A percentile compares a stretch with the other conserved stretches of the same genome.
Conservation (phyloP, 35 echinoderm and acorn worm genomes). For the Lytechinus variegatus region DNA sequence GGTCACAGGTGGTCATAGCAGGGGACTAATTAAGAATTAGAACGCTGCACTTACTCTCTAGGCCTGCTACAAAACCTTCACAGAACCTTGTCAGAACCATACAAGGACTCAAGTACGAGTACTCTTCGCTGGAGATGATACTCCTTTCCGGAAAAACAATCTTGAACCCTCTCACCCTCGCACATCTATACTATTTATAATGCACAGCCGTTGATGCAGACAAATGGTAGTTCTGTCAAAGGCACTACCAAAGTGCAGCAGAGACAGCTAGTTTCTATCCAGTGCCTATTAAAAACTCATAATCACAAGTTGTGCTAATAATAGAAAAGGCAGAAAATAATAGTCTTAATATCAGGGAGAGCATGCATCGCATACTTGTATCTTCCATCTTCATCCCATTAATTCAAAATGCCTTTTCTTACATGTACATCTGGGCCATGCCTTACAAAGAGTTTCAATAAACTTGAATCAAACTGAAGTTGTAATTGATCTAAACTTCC, state of each 20-base stretch:
- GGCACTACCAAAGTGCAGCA: neutral
- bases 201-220: neutral
- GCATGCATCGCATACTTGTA: too few relatives aligned
- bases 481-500: too few relatives aligned
- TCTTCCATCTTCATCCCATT: too few relatives aligned
- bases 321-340: too few relatives aligned
- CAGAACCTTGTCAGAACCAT: conserved; percentile 2
- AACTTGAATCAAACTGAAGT: too few relatives aligned
- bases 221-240: neutral
- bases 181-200: neutral
- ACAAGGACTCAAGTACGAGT: neutral
- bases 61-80: neutral
- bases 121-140: neutral
- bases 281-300: neutral
- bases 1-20: neutral
- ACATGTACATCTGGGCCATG: too few relatives aligned
- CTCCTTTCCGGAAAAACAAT: neutral
- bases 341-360: too few relatives aligned
- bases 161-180: neutral
- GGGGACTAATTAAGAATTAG: neutral
- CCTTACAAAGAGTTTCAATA: too few relatives aligned
- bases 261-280: neutral
- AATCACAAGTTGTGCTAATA: too few relatives aligned
- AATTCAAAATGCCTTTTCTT: too few relatives aligned
- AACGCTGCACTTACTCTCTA: neutral